These are phyloP conservation scores for Rhaphigaster nebulosa DNA, from an alignment of 2,888 invertebrate genomes.

Conservation along the genomic window DNA sequence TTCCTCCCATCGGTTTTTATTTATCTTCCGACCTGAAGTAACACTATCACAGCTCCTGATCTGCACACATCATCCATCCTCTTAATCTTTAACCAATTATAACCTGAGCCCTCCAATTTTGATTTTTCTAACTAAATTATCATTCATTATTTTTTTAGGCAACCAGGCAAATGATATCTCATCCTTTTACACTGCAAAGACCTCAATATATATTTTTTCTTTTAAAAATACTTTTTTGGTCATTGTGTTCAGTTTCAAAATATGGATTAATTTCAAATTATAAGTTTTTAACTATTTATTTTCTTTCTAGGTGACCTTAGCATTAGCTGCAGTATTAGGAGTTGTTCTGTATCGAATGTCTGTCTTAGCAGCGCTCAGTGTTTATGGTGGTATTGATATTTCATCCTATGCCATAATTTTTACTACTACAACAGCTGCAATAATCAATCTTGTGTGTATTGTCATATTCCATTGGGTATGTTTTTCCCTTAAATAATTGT, in stretches of 20 bases:
- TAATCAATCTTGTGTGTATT: conserved; percentile 92
- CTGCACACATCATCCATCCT: too few species aligned
- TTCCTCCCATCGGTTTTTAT: too few species aligned
- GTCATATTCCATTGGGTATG: conserved; percentile 87
- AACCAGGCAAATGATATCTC: too few species aligned
- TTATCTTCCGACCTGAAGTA: too few species aligned
- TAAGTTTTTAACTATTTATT: not conserved
- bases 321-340: conserved; percentile 90
- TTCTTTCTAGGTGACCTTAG: conserved; percentile 77
- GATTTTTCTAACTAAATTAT: too few species aligned
- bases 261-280: not conserved
- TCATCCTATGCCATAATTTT: conserved; percentile 83
- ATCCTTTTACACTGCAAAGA: too few species aligned
- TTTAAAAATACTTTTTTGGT: not conserved
- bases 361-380: conserved; percentile 78
- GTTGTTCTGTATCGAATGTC: conserved; percentile 95
- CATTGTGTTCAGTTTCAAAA: not conserved
- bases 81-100: too few species aligned
- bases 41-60: not conserved
- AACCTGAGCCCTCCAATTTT: too few species aligned
- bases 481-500: conserved; percentile 54
- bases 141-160: too few species aligned
- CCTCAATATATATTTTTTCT: not conserved
- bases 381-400: conserved; percentile 76
- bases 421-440: conserved; percentile 91